Percentiles rank a stretch among this genome's conserved stretches.
Evolutionary conservation across 2,888 invertebrate genomes (phyloP).

Genomic region (Eupithecia inturbata): DNA sequence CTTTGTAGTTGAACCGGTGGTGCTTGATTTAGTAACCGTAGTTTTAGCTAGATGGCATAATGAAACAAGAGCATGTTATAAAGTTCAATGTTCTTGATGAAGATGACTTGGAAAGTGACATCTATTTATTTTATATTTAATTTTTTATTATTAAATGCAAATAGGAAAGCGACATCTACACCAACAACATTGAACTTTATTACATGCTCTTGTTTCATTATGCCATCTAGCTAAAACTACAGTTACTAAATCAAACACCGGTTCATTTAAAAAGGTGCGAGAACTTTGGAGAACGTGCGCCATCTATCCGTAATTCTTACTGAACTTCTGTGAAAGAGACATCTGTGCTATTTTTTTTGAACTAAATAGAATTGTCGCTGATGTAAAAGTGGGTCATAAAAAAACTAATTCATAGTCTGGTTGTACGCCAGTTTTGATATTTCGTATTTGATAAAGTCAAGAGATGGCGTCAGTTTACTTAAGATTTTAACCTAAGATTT

Average conservation of each 20-base stretch:
- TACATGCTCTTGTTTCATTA: neutral
- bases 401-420: neutral
- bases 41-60: conserved; percentile 41
- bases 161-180: conserved; percentile 14
- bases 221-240: conserved; percentile 41
- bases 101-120: too few relatives aligned
- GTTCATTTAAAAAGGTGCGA: neutral
- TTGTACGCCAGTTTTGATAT: neutral
- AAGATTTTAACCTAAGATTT: neutral
- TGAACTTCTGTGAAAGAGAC: conserved; percentile 2
- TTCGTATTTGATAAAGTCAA: neutral
- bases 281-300: neutral
- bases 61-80: neutral
- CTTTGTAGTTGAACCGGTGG: neutral
- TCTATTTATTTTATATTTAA: too few relatives aligned
- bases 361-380: neutral
- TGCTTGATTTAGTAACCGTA: conserved; percentile 18
- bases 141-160: too few relatives aligned
- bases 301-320: conserved; percentile 11
- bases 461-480: neutral
- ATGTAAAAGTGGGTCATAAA: neutral
- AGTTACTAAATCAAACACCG: conserved; percentile 19
- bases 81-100: neutral
- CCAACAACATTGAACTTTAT: neutral
- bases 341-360: conserved; percentile 4